phyloP scores from a whole-genome alignment of 2,888 invertebrate genomes.

The Leptinotarsa rubiginosa region DNA sequence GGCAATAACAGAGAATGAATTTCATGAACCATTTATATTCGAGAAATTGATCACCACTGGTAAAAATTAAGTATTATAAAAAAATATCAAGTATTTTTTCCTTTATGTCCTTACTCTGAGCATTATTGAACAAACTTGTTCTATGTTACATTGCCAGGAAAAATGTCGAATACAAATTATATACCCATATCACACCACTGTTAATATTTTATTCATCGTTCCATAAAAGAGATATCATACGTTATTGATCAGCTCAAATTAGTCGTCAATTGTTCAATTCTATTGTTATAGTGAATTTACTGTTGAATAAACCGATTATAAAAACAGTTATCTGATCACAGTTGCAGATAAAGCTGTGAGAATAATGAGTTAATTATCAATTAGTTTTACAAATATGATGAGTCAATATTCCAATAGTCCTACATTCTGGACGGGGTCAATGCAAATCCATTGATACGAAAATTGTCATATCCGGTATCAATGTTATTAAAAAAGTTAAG shows the following conservation, averaged over 20 bases:
- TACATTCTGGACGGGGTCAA: neutral
- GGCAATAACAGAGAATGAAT: no score
- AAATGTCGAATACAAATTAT: neutral
- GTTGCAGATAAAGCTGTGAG: neutral
- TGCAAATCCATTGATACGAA: neutral
- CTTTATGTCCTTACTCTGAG: no score
- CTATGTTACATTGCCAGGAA: no score
- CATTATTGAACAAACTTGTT: no score
- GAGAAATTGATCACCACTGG: no score
- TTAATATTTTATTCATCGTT: neutral
- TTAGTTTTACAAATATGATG: neutral
- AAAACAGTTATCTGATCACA: neutral
- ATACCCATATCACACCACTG: neutral
- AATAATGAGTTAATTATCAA: neutral
- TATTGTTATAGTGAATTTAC: slow-evolving; percentile 1
- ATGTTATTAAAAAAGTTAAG: no score
- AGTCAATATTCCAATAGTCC: neutral
- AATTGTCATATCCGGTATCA: no score
- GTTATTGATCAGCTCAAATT: slow-evolving; percentile 1
- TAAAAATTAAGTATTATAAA: no score
- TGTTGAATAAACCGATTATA: slow-evolving; percentile 6
- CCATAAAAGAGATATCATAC: neutral
- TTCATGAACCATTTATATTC: no score
- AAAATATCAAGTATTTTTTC: no score
- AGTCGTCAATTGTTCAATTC: neutral